Conservation (phyloP, 2,888 invertebrate species). For the Troides oblongomaculatus region DNA sequence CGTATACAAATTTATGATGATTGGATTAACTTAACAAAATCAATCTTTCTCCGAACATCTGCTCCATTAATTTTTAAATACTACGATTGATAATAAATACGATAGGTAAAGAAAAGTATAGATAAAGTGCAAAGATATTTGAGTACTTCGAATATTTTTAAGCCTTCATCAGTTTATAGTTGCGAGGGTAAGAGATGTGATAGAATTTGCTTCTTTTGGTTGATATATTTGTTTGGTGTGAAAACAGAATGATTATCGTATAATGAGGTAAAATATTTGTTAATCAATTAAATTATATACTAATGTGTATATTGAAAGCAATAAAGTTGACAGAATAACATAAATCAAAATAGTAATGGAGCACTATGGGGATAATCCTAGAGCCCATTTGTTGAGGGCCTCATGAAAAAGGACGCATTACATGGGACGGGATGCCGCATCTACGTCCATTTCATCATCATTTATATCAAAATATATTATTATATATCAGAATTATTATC, state of each 20-base stretch:
- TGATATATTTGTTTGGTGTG: too few relatives aligned
- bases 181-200: too few relatives aligned
- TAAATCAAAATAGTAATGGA: conserved; percentile 21
- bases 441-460: conserved; percentile 6
- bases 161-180: too few relatives aligned
- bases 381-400: conserved; percentile 65
- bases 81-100: too few relatives aligned
- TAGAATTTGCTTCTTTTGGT: too few relatives aligned
- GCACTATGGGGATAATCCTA: conserved; percentile 51
- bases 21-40: too few relatives aligned
- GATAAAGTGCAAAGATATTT: too few relatives aligned
- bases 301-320: not conserved
- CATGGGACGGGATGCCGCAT: conserved; percentile 13
- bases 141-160: too few relatives aligned
- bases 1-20: too few relatives aligned
- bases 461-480: conserved; percentile 4
- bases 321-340: conserved; percentile 1
- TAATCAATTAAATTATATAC: not conserved
- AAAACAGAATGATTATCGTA: not conserved
- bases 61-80: too few relatives aligned
- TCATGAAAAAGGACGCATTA: conserved; percentile 29
- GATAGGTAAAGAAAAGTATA: too few relatives aligned
- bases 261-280: not conserved
- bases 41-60: too few relatives aligned
- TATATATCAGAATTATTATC: not conserved